Percentiles rank a stretch among this genome's conserved stretches.
Conservation (phyloP, 2,888 invertebrate genomes). For the Brachylomia viminalis region DNA sequence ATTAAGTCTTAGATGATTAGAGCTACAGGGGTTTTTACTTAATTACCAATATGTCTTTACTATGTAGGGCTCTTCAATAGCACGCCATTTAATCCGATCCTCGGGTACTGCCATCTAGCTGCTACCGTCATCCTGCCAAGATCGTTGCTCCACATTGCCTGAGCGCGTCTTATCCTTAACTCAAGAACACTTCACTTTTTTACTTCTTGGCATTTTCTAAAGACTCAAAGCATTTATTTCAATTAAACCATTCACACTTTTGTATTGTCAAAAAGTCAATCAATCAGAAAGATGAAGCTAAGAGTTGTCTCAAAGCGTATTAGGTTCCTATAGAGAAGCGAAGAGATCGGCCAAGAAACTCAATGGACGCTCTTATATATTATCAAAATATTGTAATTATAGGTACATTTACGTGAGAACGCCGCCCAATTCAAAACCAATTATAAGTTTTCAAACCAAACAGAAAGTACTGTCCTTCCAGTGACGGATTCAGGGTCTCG, state of each 20-base stretch:
- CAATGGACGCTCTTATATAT: neutral
- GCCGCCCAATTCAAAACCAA: neutral
- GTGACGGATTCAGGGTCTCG: conserved; percentile 9
- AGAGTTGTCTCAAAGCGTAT: neutral
- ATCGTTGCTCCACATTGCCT: neutral
- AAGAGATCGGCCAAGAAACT: neutral
- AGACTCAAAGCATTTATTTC: neutral
- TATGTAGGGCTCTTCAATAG: neutral
- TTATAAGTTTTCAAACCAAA: neutral
- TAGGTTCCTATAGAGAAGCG: neutral
- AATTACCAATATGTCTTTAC: too few species aligned
- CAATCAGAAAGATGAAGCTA: neutral
- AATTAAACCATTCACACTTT: neutral
- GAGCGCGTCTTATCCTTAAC: neutral
- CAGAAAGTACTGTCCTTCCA: neutral
- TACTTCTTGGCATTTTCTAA: neutral
- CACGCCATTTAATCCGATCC: neutral
- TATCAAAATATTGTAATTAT: neutral
- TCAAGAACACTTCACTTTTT: neutral
- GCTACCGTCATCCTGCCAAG: neutral
- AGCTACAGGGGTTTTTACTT: neutral
- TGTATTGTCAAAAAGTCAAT: neutral
- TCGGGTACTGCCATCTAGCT: neutral
- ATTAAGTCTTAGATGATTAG: neutral
- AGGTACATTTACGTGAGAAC: neutral